Evolutionary conservation across 2,888 invertebrate genomes (phyloP), one percentile per base, ranked within the genome.

Genomic region (Xestia c-nigrum): DNA sequence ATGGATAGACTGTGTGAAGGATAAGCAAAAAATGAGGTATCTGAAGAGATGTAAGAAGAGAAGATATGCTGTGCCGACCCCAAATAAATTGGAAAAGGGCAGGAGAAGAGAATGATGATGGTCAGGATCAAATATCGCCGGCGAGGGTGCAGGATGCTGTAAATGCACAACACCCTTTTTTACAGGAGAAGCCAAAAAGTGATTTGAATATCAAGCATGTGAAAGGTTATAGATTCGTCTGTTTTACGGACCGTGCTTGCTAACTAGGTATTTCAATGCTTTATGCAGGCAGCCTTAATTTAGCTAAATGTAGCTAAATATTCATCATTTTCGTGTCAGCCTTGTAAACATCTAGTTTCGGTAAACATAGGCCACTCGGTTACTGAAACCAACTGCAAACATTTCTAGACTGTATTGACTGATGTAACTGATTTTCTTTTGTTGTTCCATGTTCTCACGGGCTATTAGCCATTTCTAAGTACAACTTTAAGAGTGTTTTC

Each of bases 241-340:
- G 6, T 19, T 50, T 19, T 50, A 19, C 19, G 1, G 43, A 21
- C 52, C 52, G 7, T 21, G 21, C 21, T 21, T 52, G 21, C 52
- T 21, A 9, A 46, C 14, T 14, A 46, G 4, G 21, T 52, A 55
- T 52, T 3, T 52, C 52, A 10, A n/a, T n/a, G 10, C n/a, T 55
- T n/a, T 12, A 0, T 5, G 12, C 0, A 14, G 57, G n/a, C 12
- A 5, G 12, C 55, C 55, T 12, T 55, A 55, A n/a, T 24, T 57
- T 57, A 57, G 14, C 46, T 63, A 38, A 55, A 14, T 64, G 16
- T 76, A 38, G 16, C 50, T 64, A 71, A 78, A 78, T 77, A 46
- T 52, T 16, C 61, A 24, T 47, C 10, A 40, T n/a, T 24, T 9
- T 46, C 7, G 50, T 52, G 43, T 43, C 9, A 52, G 24, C 24